Percentiles rank a stretch among this genome's conserved stretches.
These are phyloP conservation scores for Osmoderma eremita DNA, from an alignment of 2,888 invertebrate genomes.

Conservation along the genomic window DNA sequence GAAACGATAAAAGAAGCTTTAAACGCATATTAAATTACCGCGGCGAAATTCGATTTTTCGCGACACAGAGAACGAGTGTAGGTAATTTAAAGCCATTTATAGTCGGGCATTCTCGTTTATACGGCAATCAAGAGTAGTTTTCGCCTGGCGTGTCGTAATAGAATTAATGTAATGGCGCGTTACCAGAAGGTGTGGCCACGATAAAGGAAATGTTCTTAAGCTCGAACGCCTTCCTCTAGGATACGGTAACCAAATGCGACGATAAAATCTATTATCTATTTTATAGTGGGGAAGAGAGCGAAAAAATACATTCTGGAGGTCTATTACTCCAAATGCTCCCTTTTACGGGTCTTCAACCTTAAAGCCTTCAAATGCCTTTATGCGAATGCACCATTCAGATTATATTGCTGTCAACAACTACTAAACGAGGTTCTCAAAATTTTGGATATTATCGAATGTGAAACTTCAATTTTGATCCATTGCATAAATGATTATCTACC, in stretches of 20 bases:
- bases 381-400: too few species aligned
- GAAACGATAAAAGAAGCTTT: too few species aligned
- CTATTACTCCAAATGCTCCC: conserved; percentile 16
- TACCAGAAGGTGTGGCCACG: conserved; percentile 54
- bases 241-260: conserved; percentile 41
- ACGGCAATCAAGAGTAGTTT: conserved; percentile 60
- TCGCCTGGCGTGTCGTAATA: conserved; percentile 59
- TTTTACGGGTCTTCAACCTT: background rate
- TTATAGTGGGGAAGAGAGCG: conserved; percentile 22
- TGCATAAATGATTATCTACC: too few species aligned
- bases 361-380: too few species aligned
- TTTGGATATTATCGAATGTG: too few species aligned
- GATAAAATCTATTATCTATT: conserved; percentile 42
- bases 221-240: conserved; percentile 40
- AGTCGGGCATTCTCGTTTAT: conserved; percentile 59
- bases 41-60: conserved; percentile 29
- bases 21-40: conserved; percentile 27
- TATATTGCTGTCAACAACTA: too few species aligned
- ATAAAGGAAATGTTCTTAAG: conserved; percentile 55
- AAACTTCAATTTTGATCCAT: too few species aligned
- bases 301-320: background rate
- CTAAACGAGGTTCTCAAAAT: too few species aligned
- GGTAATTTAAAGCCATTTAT: conserved; percentile 57
- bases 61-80: conserved; percentile 35
- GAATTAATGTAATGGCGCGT: conserved; percentile 61